These are phyloP conservation scores for Alviniconcha marisindica DNA, from an alignment of 1,140 invertebrate genomes.

Conservation along the genomic window DNA sequence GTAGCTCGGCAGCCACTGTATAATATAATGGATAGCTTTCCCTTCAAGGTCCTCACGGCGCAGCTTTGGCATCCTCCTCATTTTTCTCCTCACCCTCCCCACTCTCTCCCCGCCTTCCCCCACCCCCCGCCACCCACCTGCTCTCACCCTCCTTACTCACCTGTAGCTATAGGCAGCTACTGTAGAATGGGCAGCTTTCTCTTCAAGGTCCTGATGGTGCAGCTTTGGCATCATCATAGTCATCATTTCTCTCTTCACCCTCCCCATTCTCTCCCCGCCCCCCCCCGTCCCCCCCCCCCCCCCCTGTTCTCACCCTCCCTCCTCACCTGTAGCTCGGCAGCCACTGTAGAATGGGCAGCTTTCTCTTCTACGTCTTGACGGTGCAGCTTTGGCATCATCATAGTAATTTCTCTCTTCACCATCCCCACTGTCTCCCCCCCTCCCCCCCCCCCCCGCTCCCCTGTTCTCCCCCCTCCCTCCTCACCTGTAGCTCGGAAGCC, in stretches of 20 bases:
- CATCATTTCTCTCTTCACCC: too few species aligned
- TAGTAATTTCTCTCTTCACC: too few species aligned
- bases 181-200: conserved; percentile 64
- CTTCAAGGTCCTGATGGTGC: conserved; percentile 54
- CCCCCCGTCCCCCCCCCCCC: background rate
- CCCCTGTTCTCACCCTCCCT: background rate
- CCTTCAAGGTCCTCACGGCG: too few species aligned
- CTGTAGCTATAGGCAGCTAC: too few species aligned
- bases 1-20: too few species aligned
- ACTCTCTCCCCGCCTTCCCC: too few species aligned
- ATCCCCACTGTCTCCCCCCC: background rate
- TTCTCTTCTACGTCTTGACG: conserved; percentile 54
- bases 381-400: conserved; percentile 52
- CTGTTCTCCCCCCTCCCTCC: background rate
- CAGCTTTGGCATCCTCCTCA: too few species aligned
- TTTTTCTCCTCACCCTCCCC: background rate
- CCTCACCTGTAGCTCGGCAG: conserved; percentile 67
- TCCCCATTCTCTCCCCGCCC: background rate
- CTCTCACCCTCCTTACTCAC: too few species aligned
- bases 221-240: too few species aligned
- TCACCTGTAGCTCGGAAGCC: too few species aligned
- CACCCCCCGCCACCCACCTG: background rate
- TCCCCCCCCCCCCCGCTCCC: background rate
- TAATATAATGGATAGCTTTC: too few species aligned
- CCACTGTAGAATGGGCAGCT: conserved; percentile 68